Conservation (phyloP, 2,113 vertebrate species). For the Leucopternis melanops region DNA sequence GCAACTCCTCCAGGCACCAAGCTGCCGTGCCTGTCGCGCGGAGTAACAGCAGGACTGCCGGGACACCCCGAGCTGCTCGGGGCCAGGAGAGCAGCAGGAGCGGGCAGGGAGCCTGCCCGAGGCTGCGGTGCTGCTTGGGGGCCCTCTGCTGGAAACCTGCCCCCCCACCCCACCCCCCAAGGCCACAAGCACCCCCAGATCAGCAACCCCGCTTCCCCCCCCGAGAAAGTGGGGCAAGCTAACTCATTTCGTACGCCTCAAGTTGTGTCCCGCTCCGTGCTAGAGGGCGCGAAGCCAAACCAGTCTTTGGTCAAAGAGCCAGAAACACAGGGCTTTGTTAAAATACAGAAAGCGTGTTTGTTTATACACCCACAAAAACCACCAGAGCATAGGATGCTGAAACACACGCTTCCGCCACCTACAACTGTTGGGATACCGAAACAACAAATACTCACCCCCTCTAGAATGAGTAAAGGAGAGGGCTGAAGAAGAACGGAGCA, state of each 20-base stretch:
- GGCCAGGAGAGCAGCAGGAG: background rate
- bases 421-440: background rate
- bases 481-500: background rate
- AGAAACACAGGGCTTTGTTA: background rate
- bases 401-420: background rate
- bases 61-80: background rate
- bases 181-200: background rate
- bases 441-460: background rate
- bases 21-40: accelerated
- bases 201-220: background rate
- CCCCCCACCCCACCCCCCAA: too few species aligned
- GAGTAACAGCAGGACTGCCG: background rate
- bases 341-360: background rate
- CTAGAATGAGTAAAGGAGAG: background rate
- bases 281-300: background rate
- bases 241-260: accelerated
- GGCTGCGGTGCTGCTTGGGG: background rate
- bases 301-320: background rate
- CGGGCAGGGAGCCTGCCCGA: background rate
- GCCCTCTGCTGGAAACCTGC: background rate
- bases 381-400: background rate
- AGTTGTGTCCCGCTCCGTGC: background rate
- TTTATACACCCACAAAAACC: background rate
- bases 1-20: background rate
- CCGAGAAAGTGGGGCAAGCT: background rate